Evolutionary conservation across 2,113 vertebrate species (phyloP), one percentile per base, ranked within the genome.

Genomic region (Paraplagusia blochii): DNA sequence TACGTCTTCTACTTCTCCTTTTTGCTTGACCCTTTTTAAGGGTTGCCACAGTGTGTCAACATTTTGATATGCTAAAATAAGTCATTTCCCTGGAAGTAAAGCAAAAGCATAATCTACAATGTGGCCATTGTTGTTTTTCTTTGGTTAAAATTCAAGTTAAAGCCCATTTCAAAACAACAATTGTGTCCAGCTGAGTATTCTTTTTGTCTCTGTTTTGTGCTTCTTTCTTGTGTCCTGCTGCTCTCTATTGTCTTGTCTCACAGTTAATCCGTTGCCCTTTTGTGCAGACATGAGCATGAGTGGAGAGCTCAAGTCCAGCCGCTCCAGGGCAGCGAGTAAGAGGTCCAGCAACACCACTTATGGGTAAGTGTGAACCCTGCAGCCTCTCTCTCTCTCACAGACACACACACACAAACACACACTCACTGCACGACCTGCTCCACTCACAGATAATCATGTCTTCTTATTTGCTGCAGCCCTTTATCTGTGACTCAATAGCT

Each of bases 261-360:
- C 70, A 66, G 59, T 71, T 77, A 79, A 84, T 64, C 76, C 68
- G 46, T 64, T 82, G 68, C 47, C 83, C 55, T 81, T 85, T 49
- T 33, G 35, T 77, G 64, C 82, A 82, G 90, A 90, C 77, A 88
- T 80, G 80, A 91, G 77, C 82, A 90, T 91, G 89, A 89, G 86
- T 76, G 89, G 89, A 79, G 89, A 91, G 66, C 71, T 91, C 77
- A 90, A 90, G 80, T 85, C 89, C 53, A 82, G 83, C 68, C 89
- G 88, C 62, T 84, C 87, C 67, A 89, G 86, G 86, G 83, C 82
- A 59, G 77, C 82, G 15, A 83, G 68, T 52, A 91, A 91, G 86
- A 87, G 90, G 79, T 69, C 87, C 63, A 85, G 84, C 86, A 87
- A 79, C 60, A 77, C 81, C 57, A 61, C 80, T 76, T 88, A 91